phyloP scores from a whole-genome alignment of 2,113 vertebrate species.

The Alces alces region DNA sequence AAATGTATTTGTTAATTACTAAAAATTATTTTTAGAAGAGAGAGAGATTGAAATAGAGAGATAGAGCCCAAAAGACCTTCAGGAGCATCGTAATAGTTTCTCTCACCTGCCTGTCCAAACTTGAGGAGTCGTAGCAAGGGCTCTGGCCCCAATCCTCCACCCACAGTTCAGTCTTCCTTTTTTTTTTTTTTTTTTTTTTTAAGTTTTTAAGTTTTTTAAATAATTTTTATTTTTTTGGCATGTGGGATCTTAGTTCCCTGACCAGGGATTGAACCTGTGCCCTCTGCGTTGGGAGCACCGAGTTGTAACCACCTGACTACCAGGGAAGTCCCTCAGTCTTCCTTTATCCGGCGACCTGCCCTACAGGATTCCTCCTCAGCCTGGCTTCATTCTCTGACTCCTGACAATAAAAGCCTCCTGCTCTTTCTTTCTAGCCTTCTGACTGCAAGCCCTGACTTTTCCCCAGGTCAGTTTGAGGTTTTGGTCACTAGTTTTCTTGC shows the following conservation, averaged over 20 bases:
- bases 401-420: background rate
- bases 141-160: background rate
- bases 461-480: no score
- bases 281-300: no score
- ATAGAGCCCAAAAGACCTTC: background rate
- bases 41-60: background rate
- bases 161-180: background rate
- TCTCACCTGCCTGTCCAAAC: background rate
- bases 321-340: no score
- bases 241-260: no score
- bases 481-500: background rate
- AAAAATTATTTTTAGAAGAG: background rate
- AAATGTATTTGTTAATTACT: background rate
- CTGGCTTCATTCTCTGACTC: background rate
- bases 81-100: background rate
- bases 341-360: accelerated
- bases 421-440: background rate
- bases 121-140: no score
- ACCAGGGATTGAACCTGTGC: no score
- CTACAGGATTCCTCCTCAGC: background rate
- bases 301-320: no score
- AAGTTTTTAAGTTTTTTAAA: no score
- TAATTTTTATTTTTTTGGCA: no score
- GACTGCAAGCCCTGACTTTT: background rate
- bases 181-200: no score